phyloP scores from a whole-genome alignment of 2,113 vertebrate genomes.

The Gymnocephalus cernua region DNA sequence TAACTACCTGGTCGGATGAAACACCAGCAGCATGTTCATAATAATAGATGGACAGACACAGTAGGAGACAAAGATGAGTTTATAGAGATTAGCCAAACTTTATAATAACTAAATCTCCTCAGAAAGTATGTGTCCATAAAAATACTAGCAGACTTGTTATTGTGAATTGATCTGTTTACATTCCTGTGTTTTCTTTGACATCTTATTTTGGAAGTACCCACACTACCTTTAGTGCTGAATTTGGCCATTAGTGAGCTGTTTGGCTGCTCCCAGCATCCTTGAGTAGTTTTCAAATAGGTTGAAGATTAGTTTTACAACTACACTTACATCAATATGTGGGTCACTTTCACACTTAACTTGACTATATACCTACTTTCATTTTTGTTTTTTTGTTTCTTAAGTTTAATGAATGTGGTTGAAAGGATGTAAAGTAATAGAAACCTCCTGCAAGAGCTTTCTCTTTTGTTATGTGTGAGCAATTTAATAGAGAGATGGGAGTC shows the following conservation, averaged over 20 bases:
- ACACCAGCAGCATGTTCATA: neutral
- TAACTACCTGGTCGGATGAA: conserved; percentile 8
- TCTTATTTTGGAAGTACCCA: conserved; percentile 5
- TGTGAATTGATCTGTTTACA: conserved; percentile 21
- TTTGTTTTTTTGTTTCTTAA: neutral
- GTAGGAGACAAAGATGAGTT: neutral
- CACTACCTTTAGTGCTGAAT: neutral
- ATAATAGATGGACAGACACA: neutral
- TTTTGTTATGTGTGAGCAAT: neutral
- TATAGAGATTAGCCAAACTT: conserved; percentile 10
- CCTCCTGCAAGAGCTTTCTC: neutral
- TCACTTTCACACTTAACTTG: conserved; percentile 5
- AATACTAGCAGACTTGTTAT: conserved; percentile 6
- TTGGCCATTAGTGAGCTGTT: conserved; percentile 15
- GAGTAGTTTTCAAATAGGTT: neutral
- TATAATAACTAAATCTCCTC: neutral
- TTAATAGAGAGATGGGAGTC: conserved; percentile 3
- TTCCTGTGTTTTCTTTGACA: conserved; percentile 27
- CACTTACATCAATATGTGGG: neutral
- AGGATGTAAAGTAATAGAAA: neutral
- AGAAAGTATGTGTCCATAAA: neutral
- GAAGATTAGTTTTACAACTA: neutral
- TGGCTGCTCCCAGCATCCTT: conserved; percentile 10
- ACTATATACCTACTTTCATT: neutral
- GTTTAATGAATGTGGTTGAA: neutral